These are phyloP conservation scores for Acleris holmiana DNA, from an alignment of 2,888 invertebrate genomes.

Conservation along the genomic window DNA sequence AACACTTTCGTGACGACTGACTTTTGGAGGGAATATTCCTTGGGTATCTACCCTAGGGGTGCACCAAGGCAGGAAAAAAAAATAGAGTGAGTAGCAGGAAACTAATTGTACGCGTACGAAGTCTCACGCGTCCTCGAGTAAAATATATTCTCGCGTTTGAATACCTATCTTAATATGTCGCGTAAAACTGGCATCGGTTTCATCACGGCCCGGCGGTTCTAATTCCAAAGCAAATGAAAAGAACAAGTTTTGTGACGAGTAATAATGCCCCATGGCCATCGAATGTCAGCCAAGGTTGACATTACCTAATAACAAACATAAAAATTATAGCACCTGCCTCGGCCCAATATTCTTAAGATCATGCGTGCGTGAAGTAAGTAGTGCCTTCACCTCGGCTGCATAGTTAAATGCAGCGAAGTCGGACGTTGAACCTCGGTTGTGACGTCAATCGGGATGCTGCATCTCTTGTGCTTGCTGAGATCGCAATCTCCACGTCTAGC, in stretches of 20 bases:
- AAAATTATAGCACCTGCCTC: conserved; percentile 23
- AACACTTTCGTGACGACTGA: too few species aligned
- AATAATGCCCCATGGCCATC: conserved; percentile 38
- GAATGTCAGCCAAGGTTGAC: conserved; percentile 37
- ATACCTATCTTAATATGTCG: not conserved
- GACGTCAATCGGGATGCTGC: conserved; percentile 63
- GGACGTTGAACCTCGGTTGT: conserved; percentile 53
- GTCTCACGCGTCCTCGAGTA: too few species aligned
- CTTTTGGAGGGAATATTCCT: too few species aligned
- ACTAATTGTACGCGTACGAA: too few species aligned
- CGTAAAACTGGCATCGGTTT: conserved; percentile 21
- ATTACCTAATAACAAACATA: conserved; percentile 37
- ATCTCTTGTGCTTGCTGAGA: conserved; percentile 40
- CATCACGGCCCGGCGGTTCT: conserved; percentile 31
- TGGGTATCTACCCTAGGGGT: too few species aligned
- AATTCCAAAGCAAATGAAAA: conserved; percentile 27
- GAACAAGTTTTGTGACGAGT: conserved; percentile 40
- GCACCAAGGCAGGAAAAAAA: too few species aligned
- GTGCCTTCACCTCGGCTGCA: conserved; percentile 35
- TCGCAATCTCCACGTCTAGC: conserved; percentile 37
- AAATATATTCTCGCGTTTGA: not conserved
- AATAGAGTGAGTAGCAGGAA: too few species aligned
- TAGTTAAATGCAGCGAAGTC: conserved; percentile 40
- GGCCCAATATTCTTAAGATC: conserved; percentile 28
- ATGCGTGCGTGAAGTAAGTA: conserved; percentile 5